These are phyloP conservation scores for Penaeus indicus DNA, from an alignment of 1,140 invertebrate genomes.

Conservation along the genomic window DNA sequence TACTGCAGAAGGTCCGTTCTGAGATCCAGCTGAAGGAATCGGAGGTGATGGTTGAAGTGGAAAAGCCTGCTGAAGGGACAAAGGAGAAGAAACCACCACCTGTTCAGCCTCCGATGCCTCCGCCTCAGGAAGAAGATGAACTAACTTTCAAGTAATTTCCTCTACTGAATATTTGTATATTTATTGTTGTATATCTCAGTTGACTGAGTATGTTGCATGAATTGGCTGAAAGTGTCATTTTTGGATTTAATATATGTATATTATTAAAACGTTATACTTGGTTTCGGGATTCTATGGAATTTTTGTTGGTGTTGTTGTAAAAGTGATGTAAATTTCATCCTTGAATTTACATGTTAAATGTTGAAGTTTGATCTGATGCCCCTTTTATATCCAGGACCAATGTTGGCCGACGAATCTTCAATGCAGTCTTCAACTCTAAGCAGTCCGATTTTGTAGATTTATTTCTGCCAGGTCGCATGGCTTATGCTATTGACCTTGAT, in stretches of 20 bases:
- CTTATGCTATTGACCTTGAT: slow-evolving; percentile 95
- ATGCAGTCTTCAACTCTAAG: slow-evolving; percentile 62
- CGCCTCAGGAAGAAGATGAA: slow-evolving; percentile 85
- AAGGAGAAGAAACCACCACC: slow-evolving; percentile 72
- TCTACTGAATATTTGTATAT: neutral
- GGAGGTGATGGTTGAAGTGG: slow-evolving; percentile 88
- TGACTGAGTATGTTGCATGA: too few relatives aligned
- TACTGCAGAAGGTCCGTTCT: slow-evolving; percentile 91
- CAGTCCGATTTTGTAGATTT: slow-evolving; percentile 85
- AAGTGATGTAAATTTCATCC: neutral
- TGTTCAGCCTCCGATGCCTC: slow-evolving; percentile 63
- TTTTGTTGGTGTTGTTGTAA: too few relatives aligned
- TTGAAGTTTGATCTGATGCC: neutral
- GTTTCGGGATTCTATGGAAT: too few relatives aligned
- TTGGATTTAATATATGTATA: too few relatives aligned
- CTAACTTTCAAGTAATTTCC: slow-evolving; percentile 64
- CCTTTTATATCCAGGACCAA: slow-evolving; percentile 53
- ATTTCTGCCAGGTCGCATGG: slow-evolving; percentile 97
- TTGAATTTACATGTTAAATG: neutral
- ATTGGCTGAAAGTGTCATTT: too few relatives aligned
- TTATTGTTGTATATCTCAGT: too few relatives aligned
- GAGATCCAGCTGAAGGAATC: slow-evolving; percentile 85
- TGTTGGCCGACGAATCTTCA: slow-evolving; percentile 57
- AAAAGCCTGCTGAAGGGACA: slow-evolving; percentile 74
- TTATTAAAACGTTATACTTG: too few relatives aligned